phyloP scores from a whole-genome alignment of 2,888 invertebrate species.

The Suillia variegata region DNA sequence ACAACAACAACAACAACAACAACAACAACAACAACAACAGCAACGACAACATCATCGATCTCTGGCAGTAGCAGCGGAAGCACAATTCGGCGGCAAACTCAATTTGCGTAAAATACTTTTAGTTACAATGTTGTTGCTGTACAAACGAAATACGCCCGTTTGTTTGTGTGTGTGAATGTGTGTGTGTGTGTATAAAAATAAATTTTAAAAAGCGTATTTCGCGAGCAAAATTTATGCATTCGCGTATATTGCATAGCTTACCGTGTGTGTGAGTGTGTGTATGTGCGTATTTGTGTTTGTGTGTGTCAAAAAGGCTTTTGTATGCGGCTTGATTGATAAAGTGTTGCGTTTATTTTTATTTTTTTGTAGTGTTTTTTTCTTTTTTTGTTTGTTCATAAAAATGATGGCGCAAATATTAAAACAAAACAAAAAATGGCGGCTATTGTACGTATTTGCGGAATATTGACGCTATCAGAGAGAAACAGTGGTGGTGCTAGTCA shows the following conservation, averaged over 20 bases:
- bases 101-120: conserved; percentile 49
- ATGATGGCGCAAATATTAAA: too few species aligned
- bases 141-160: conserved; percentile 10
- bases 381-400: too few species aligned
- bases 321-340: not conserved
- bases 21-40: too few species aligned
- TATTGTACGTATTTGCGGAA: too few species aligned
- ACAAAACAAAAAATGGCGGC: too few species aligned
- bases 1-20: too few species aligned
- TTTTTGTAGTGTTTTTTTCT: too few species aligned
- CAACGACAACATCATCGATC: too few species aligned
- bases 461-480: too few species aligned
- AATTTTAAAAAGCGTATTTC: conserved; percentile 14
- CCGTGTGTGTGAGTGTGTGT: conserved; percentile 15
- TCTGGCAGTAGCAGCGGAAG: not conserved
- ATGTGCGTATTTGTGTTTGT: not conserved
- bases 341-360: not conserved
- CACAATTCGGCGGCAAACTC: conserved; percentile 34
- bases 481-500: too few species aligned
- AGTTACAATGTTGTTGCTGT: conserved; percentile 41
- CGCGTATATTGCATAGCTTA: conserved; percentile 11
- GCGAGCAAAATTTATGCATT: not conserved
- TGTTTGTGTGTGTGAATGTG: conserved; percentile 4
- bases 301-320: not conserved
- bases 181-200: conserved; percentile 7